phyloP scores from a whole-genome alignment of 2,797 vertebrate species.

The Smutsia temminckii region DNA sequence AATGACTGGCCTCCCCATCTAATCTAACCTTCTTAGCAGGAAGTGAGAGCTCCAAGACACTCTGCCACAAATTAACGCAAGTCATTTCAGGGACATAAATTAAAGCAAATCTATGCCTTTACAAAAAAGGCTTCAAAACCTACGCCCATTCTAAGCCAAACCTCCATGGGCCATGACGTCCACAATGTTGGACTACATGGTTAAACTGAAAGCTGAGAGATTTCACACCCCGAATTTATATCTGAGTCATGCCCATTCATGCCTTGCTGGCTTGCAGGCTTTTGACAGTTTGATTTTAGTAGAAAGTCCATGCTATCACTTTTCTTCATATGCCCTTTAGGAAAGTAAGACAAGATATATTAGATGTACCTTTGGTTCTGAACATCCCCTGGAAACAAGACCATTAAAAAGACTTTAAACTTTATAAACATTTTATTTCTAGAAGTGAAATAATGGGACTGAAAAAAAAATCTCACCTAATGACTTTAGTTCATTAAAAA shows the following conservation, averaged over 20 bases:
- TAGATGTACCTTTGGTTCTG: not conserved
- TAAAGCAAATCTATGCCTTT: not conserved
- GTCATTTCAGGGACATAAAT: not conserved
- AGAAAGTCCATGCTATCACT: not conserved
- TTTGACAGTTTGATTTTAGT: slow-evolving; percentile 3
- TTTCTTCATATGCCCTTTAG: slow-evolving; percentile 3
- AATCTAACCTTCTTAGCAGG: not conserved
- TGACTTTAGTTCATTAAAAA: slow-evolving; percentile 9
- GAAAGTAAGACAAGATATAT: slow-evolving; percentile 43
- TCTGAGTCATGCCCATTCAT: not conserved
- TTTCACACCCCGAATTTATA: not conserved
- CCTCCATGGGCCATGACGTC: not conserved
- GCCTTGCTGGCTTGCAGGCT: not conserved
- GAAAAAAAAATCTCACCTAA: not conserved
- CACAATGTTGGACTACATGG: not conserved
- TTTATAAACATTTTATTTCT: slow-evolving; percentile 46
- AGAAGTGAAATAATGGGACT: slow-evolving; percentile 24
- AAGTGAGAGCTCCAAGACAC: not conserved
- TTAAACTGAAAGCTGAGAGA: not conserved
- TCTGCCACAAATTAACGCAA: not conserved
- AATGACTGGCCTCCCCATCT: not conserved
- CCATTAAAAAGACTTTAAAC: slow-evolving; percentile 35
- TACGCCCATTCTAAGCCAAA: not conserved
- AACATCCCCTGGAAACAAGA: not conserved
- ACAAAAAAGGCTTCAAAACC: not conserved